Conservation (phyloP, 2,888 invertebrate species). For the Cacoxenus indagator region DNA sequence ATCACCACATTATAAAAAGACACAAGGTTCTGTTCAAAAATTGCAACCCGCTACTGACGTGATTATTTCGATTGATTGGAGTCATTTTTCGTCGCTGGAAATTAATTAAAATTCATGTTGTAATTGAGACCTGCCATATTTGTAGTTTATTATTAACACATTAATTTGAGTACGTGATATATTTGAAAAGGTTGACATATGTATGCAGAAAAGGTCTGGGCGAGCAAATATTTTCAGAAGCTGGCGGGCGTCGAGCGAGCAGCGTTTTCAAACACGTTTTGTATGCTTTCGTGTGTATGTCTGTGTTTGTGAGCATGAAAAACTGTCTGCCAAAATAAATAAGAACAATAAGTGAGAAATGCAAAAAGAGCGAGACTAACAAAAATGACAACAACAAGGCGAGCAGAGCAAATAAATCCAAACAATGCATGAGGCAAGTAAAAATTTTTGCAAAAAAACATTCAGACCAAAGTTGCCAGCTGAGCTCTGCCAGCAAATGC, state of each 20-base stretch:
- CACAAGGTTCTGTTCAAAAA: no score
- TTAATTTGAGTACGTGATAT: not conserved
- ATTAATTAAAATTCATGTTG: not conserved
- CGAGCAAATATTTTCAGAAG: not conserved
- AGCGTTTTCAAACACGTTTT: conserved; percentile 32
- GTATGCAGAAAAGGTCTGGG: conserved; percentile 16
- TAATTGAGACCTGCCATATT: not conserved
- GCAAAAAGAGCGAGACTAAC: conserved; percentile 41
- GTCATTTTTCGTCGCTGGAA: not conserved
- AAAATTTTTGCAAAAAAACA: conserved; percentile 61
- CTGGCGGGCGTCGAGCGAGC: no score
- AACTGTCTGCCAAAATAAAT: conserved; percentile 22
- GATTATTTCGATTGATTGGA: no score
- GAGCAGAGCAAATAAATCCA: conserved; percentile 55
- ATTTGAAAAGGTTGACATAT: not conserved
- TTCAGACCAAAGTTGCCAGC: conserved; percentile 41
- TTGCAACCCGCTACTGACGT: no score
- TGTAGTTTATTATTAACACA: not conserved
- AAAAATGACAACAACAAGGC: conserved; percentile 32
- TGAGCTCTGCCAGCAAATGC: conserved; percentile 46
- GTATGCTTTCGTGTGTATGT: not conserved
- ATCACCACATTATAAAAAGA: no score
- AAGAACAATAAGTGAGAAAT: conserved; percentile 28
- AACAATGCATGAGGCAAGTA: conserved; percentile 62
- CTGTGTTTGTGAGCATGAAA: not conserved